Base-by-base conservation (phyloP, 2,797 vertebrate species). In the Xenentodon cancila region DNA sequence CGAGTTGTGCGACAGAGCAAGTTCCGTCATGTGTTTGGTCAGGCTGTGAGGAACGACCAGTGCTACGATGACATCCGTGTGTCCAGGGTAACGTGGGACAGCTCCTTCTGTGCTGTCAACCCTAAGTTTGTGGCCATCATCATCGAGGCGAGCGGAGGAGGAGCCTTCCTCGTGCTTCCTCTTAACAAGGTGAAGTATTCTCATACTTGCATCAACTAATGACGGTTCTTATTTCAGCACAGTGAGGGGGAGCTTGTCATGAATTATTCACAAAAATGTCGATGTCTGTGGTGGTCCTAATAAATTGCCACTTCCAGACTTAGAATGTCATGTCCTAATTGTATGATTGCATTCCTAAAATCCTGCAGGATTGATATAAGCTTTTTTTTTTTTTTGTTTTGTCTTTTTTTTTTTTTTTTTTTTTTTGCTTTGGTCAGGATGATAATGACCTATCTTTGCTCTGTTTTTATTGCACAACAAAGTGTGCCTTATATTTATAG, bases 1-100 rank as follows among this genome's bases (percentile, higher is more conserved):
- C 96, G 97, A 88, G 97, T 99, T 87, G 97, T 99, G 87, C 96
- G 97, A 65, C 95, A 97, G 94, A 99, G 97, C 93, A 99, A 99
- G 89, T 99, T 99, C 87, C 96, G 97, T 68, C 97, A 99, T 34
- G 97, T 99, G 25, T 99, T 98, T 5, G 97, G 97, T 45, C 97
- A 99, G 80, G 95, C 97, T 0, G 93, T 98, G 93, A 97, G 97
- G 84, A 99, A 96, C 19, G 97, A 99, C 91, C 97, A 98, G 92
- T 96, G 96, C 86, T 99, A 99, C 5, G 97, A 99, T 57, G 97
- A 99, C 91, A 99, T 99, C 89, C 93, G 97, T 1, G 97, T 99
- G 45, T 99, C 97, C 37, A 92, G 96, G 16, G 97, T 98, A 77
- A 99, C 97, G 27, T 99, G 97, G 97, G 97, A 99, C 74, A 98